phyloP scores from a whole-genome alignment of 1,140 invertebrate species.

The Tetraneura akinire region DNA sequence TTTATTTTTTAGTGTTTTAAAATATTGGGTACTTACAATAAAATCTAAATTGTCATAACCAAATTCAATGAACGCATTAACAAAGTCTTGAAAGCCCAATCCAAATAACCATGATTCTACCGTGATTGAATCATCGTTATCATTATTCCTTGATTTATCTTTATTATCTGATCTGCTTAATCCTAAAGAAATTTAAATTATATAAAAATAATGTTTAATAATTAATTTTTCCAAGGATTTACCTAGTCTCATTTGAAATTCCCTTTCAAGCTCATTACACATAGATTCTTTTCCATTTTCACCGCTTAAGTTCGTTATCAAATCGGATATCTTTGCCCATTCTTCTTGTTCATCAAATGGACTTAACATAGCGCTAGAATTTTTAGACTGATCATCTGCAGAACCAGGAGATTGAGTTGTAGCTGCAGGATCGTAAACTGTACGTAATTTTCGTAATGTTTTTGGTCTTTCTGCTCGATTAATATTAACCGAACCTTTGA shows the following conservation, averaged over 20 bases:
- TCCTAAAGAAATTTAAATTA: constrained; percentile 55
- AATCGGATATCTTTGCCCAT: constrained; percentile 92
- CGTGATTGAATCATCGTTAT: constrained; percentile 59
- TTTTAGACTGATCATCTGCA: constrained; percentile 56
- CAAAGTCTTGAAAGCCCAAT: constrained; percentile 79
- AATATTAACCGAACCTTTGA: constrained; percentile 54
- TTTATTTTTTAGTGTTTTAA: no score
- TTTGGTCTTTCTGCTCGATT: constrained; percentile 69
- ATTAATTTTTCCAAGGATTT: constrained; percentile 53
- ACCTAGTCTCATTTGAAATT: constrained; percentile 74
- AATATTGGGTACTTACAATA: constrained; percentile 71
- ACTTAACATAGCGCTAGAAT: constrained; percentile 69
- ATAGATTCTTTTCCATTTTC: constrained; percentile 77
- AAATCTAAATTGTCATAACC: constrained; percentile 93
- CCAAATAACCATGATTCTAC: constrained; percentile 79
- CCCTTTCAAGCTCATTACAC: constrained; percentile 78
- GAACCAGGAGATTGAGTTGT: constrained; percentile 53
- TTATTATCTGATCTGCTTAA: constrained; percentile 58
- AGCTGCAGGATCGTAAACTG: constrained; percentile 60
- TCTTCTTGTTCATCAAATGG: constrained; percentile 91
- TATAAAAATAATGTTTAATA: not conserved
- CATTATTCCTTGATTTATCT: constrained; percentile 22
- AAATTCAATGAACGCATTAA: constrained; percentile 78
- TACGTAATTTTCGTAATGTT: constrained; percentile 69
- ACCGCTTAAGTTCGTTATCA: constrained; percentile 88